phyloP scores from a whole-genome alignment of 2,113 vertebrate species.

The Engraulis encrasicolus region DNA sequence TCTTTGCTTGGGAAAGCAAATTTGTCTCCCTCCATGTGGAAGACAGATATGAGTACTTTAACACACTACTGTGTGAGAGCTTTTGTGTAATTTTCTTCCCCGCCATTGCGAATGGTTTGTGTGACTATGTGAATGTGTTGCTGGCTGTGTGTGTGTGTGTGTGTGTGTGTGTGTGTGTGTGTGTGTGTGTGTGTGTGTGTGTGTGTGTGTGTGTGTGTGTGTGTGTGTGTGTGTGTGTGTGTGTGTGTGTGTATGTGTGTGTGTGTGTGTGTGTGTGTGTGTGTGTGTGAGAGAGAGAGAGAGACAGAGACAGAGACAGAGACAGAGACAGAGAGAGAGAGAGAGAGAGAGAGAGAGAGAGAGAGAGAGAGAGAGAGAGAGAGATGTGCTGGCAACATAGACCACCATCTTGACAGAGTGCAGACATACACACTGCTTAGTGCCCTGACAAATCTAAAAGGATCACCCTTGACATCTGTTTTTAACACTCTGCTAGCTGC shows the following conservation, averaged over 20 bases:
- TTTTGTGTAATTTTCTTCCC: not conserved
- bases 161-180: too few species aligned
- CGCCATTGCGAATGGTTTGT: too few species aligned
- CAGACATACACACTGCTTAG: slow-evolving; percentile 63
- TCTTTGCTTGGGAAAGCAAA: not conserved
- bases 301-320: too few species aligned
- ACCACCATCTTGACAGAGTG: slow-evolving; percentile 66
- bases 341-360: too few species aligned
- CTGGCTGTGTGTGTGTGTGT: too few species aligned
- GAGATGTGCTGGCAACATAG: slow-evolving; percentile 23
- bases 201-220: too few species aligned
- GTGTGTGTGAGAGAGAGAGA: not conserved
- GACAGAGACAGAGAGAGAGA: too few species aligned
- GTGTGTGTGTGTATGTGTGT: too few species aligned
- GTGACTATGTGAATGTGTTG: too few species aligned
- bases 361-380: too few species aligned
- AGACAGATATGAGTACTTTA: not conserved
- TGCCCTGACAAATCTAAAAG: slow-evolving; percentile 68
- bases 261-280: slow-evolving; percentile 11
- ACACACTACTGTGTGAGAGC: slow-evolving; percentile 15
- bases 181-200: too few species aligned
- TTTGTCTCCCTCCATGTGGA: not conserved
- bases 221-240: too few species aligned
- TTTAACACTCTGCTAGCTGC: slow-evolving; percentile 77
- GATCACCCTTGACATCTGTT: slow-evolving; percentile 81